Evolutionary conservation across 1,140 invertebrate genomes (phyloP), one percentile per base, ranked within the genome.

Genomic region (Acromyrmex charruanus): DNA sequence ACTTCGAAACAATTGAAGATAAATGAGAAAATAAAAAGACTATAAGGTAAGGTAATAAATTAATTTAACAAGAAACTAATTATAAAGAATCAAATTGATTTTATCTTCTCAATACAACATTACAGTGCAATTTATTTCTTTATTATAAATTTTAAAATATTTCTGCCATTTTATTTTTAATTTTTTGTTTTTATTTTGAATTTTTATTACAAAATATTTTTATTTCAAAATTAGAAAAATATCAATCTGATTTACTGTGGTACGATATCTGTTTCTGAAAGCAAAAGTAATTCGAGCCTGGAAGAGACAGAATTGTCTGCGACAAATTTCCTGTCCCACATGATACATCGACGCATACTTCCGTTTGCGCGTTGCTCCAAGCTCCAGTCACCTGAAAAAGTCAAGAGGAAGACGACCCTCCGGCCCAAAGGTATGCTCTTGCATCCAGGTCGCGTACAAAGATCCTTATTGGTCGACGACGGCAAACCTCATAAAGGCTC

Each of bases 381-480:
- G 35, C 59, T 44, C 3, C 14, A 85, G 74, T 88, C 81, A 66
- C 55, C 39, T 21, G 21, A 63, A 31, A 80, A 77, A 63, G n/a
- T 75, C 55, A 28, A 81, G 72, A 59, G 14, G 44, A 35, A 82
- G 77, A 87, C 86, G 44, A 35, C 21, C 28, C 55, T 55, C 6
- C n/a, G n/a, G 25, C 61, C 18, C 49, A 74, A 59, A 72, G 55
- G 25, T 53, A 51, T 18, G 86, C 44, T 77, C 55, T 55, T 55
- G 69, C 61, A 61, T 74, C 72, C 77, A 86, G 71, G 66, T 58
- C 87, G 69, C 66, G 58, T 87, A 75, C 77, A 71, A 87, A 82
- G 71, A 89, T 81, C 63, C 44, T 79, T 71, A 90, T 55, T 77
- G 65, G 71, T 58, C 44, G 61, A 87, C 84, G 55, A 39, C 58